These are phyloP conservation scores for Polia nebulosa DNA, from an alignment of 2,888 invertebrate genomes.

Conservation along the genomic window DNA sequence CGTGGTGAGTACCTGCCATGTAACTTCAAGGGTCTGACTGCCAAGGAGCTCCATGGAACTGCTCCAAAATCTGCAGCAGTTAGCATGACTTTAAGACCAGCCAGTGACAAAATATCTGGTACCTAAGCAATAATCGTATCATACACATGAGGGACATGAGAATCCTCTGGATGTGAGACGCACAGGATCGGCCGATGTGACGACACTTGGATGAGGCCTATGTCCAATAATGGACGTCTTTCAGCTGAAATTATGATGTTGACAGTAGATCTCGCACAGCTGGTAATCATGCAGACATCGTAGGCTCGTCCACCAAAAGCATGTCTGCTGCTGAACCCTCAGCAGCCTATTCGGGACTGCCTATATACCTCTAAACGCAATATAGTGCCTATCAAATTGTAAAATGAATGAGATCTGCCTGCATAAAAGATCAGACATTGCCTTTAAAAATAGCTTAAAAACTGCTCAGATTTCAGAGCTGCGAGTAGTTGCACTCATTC, in stretches of 20 bases:
- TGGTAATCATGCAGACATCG: not conserved
- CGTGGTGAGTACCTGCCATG: constrained; percentile 90
- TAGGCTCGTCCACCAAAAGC: not conserved
- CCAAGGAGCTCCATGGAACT: not conserved
- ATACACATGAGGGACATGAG: too few species aligned
- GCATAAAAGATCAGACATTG: not conserved
- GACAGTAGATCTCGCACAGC: too few species aligned
- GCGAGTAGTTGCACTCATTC: not conserved
- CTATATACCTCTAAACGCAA: not conserved
- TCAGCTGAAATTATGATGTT: too few species aligned
- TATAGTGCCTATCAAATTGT: too few species aligned
- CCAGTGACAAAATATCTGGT: not conserved
- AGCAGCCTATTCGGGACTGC: not conserved
- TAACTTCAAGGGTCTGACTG: not conserved
- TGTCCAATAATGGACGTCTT: too few species aligned
- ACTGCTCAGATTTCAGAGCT: not conserved
- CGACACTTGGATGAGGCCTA: too few species aligned
- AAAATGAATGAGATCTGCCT: too few species aligned
- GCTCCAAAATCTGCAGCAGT: not conserved
- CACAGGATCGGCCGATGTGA: too few species aligned
- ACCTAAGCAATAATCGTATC: too few species aligned
- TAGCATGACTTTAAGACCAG: too few species aligned
- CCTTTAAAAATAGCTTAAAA: not conserved
- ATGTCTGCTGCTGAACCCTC: not conserved
- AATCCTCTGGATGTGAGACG: too few species aligned